These are phyloP conservation scores for Mantis religiosa DNA, from an alignment of 2,888 invertebrate genomes.

Conservation along the genomic window DNA sequence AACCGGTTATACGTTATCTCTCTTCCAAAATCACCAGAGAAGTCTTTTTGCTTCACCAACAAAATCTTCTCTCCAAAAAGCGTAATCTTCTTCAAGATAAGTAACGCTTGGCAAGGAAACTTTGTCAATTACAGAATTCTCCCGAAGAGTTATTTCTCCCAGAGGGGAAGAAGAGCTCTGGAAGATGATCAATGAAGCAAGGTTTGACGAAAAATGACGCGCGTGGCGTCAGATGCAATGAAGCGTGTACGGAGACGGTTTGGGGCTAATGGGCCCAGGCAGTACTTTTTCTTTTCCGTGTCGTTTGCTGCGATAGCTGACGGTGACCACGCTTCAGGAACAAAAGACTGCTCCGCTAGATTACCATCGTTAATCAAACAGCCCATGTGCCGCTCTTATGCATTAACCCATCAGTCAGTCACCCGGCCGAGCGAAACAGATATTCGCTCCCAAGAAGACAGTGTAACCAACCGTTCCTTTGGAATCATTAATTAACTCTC, in stretches of 20 bases:
- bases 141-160: background rate
- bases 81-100: background rate
- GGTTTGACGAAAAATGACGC: constrained; percentile 4
- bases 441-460: background rate
- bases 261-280: background rate
- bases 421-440: background rate
- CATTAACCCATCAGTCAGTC: background rate
- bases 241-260: background rate
- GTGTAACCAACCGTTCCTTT: background rate
- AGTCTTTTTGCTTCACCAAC: background rate
- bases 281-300: background rate
- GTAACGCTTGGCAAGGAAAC: background rate
- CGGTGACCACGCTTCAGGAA: background rate
- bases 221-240: background rate
- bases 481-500: background rate
- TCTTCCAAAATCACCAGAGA: too few relatives aligned
- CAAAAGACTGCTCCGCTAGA: background rate
- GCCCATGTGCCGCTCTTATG: background rate
- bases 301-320: background rate
- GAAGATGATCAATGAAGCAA: background rate
- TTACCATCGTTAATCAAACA: background rate
- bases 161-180: too few relatives aligned
- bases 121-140: background rate
- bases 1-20: too few relatives aligned
- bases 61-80: background rate